Conservation (phyloP, 2,888 invertebrate genomes). For the Trichacis sp. region DNA sequence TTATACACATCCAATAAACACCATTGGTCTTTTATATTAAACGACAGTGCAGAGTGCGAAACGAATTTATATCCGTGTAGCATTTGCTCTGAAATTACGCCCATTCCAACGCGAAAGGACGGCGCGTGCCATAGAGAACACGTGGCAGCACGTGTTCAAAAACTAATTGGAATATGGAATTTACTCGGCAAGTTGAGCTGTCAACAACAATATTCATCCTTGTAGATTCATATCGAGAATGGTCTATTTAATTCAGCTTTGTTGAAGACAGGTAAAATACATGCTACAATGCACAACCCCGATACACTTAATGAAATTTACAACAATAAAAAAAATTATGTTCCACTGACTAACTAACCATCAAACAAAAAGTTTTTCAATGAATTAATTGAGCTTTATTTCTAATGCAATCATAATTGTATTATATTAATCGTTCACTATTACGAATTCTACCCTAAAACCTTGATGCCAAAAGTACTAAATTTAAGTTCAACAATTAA, state of each 20-base stretch:
- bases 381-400: neutral
- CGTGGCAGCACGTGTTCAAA: slow-evolving; percentile 65
- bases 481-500: too few species aligned
- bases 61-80: slow-evolving; percentile 51
- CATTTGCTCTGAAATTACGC: slow-evolving; percentile 62
- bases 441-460: too few species aligned
- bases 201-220: slow-evolving; percentile 53
- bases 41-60: slow-evolving; percentile 34
- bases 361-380: too few species aligned
- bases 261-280: too few species aligned
- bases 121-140: slow-evolving; percentile 46
- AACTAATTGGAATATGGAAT: slow-evolving; percentile 69
- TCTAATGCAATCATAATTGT: too few species aligned
- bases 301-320: too few species aligned
- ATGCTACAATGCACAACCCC: too few species aligned
- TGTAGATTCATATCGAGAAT: neutral
- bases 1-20: neutral
- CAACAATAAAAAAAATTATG: too few species aligned
- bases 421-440: too few species aligned
- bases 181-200: slow-evolving; percentile 60
- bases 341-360: too few species aligned
- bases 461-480: too few species aligned
- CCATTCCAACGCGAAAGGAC: slow-evolving; percentile 39
- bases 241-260: too few species aligned
- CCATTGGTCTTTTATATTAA: slow-evolving; percentile 29